Evolutionary conservation across 2,888 invertebrate genomes (phyloP), one percentile per base, ranked within the genome.

Genomic region (Epinotia nisella): DNA sequence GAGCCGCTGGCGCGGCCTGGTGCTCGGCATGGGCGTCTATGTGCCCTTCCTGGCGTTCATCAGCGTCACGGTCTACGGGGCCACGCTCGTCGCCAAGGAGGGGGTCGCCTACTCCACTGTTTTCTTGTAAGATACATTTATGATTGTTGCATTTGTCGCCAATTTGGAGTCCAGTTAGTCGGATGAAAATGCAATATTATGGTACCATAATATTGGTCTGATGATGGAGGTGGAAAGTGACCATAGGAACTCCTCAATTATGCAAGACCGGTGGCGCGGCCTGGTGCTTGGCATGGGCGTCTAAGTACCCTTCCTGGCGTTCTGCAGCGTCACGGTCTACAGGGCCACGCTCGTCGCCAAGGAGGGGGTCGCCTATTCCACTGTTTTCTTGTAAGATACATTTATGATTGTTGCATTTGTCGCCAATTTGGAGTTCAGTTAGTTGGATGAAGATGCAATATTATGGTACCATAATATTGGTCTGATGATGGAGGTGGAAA

Each of bases 21-120:
- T 95, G 0, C 95, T 94, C 78, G 94, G 94, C 0, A 83, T 95
- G 70, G 95, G 95, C 0, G 94, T 95, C 78, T 90, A 94, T 2
- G 89, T 94, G 0, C 95, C 95, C 0, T 94, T 95, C 79, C 85
- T 95, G 62, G 95, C 95, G 0, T 96, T 96, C 79, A 94, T 95
- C 0, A 81, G 94, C 3, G 94, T 94, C 55, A 84, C 95, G 53
- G 95, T 94, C 78, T 95, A 95, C 77, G 95, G 95, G 1, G 95
- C 95, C 0, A 86, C 90, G 59, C 83, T 95, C 51, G 94, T 95
- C 0, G 93, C 95, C 1, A 85, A 90, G 19, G 92, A 93, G 17
- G 90, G 85, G 15, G 76, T 95, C 53, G 83, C 83, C 17, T 95
- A 95, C 79, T 89, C 94, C 80, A 84, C 93, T 74, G 94, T 95